A percentile compares a stretch with the other conserved stretches of the same genome.
Evolutionary conservation across 2,797 vertebrate species (phyloP).

Genomic region (Uromys caudimaculatus): DNA sequence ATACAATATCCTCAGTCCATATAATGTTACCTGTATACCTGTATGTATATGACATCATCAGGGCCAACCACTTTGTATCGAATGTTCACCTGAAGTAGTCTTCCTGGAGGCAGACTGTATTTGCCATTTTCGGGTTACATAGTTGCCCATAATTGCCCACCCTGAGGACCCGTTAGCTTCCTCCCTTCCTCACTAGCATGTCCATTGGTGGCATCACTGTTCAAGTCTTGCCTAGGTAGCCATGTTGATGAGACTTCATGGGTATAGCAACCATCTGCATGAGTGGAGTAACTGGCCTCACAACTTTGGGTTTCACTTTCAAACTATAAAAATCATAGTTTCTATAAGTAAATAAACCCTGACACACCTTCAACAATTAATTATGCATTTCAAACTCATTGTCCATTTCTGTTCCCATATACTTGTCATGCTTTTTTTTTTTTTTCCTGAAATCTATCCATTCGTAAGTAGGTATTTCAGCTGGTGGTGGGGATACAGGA

Average conservation of each 20-base stretch:
- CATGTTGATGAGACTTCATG: background rate
- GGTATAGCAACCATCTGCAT: background rate
- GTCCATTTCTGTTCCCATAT: background rate
- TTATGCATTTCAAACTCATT: constrained; percentile 12
- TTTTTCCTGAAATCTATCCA: constrained; percentile 19
- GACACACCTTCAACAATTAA: background rate
- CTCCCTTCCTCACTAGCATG: background rate
- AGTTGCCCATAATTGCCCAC: background rate
- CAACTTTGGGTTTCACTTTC: background rate
- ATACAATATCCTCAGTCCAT: background rate
- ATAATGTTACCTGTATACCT: background rate
- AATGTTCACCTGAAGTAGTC: background rate
- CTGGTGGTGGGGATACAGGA: too few relatives aligned
- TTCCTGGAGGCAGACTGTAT: too few relatives aligned
- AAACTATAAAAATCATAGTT: background rate
- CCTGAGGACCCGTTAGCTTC: background rate
- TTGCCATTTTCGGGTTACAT: background rate
- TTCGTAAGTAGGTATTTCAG: background rate
- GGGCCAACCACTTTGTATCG: background rate
- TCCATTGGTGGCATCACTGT: background rate
- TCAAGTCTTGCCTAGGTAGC: background rate
- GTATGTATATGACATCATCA: background rate
- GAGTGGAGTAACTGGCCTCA: background rate
- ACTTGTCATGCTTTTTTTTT: constrained; percentile 40
- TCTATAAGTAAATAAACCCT: background rate